Evolutionary conservation across 2,113 vertebrate genomes (phyloP), one percentile per base, ranked within the genome.

Genomic region (Passerina amoena): DNA sequence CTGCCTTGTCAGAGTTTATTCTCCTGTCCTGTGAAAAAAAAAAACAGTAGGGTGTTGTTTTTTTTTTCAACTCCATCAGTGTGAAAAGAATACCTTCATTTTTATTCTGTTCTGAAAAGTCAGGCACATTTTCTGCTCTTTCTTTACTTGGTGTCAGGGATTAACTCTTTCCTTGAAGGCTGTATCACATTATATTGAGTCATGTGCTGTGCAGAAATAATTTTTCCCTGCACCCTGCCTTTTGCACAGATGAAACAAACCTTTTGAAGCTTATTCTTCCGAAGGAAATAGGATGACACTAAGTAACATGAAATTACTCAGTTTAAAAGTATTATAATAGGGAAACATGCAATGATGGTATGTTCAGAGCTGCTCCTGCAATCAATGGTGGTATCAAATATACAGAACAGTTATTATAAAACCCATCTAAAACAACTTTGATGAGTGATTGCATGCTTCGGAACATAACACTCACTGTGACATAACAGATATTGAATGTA

Each of bases 1-100:
- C 23, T 50, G 28, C 9, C 70, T 94, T 31, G 23, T 60, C 61
- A n/a, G 45, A 60, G 4, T 70, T 70, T 61, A n/a, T 86, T 82
- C 77, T 75, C 31, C 23, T 56, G 59, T 51, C 17, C 25, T 37
- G 11, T 42, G 35, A 9, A 54, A 77, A 72, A 53, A 53, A 3
- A 72, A 47, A 53, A 2, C 1, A 31, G 11, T 5, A 14, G 10
- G 2, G 0, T 2, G 4, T 48, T 54, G 31, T 20, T 33, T 31
- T 33, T 66, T 53, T 45, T 65, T 59, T 48, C 33, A 30, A 4
- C 40, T 65, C 28, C 10, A 37, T 40, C 57, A 65, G 6, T 70
- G 47, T 47, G 51, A 66, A 71, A 89, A 92, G 8, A 10, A 25
- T 31, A 27, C 25, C 21, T 73, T 69, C 12, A 37, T 72, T 85